Percentiles rank a stretch among this genome's conserved stretches.
Conservation (phyloP, 2,113 vertebrate genomes). For the Platycercus adscitus region DNA sequence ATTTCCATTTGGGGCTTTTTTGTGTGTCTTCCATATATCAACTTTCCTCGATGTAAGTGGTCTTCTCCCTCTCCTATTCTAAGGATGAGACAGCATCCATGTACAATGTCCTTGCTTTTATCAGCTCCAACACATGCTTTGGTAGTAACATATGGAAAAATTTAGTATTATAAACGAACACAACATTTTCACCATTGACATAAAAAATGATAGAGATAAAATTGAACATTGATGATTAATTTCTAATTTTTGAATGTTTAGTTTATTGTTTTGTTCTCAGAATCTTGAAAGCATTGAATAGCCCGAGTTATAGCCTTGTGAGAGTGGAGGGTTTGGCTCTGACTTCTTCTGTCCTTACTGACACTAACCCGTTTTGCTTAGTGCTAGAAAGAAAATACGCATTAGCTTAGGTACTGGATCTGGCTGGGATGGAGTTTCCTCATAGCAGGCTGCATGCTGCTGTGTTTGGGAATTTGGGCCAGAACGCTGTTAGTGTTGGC, state of each 20-base stretch:
- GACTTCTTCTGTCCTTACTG: not conserved
- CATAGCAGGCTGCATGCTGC: not conserved
- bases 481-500: not conserved
- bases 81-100: not conserved
- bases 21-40: not conserved
- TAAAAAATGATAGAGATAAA: not conserved
- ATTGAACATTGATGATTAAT: not conserved
- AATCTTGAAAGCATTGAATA: not conserved
- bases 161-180: not conserved
- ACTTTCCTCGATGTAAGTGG: rapidly evolving
- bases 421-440: not conserved
- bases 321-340: not conserved
- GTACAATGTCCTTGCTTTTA: not conserved
- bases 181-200: not conserved
- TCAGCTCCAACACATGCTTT: not conserved
- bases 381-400: not conserved
- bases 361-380: not conserved
- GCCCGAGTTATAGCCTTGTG: not conserved
- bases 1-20: not conserved
- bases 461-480: not conserved
- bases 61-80: not conserved
- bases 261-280: not conserved
- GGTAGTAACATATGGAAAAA: not conserved
- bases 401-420: not conserved
- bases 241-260: not conserved